Percentiles rank a stretch among this genome's conserved stretches.
Evolutionary conservation across 2,113 vertebrate genomes (phyloP).

Genomic region (Gracilinanus agilis): DNA sequence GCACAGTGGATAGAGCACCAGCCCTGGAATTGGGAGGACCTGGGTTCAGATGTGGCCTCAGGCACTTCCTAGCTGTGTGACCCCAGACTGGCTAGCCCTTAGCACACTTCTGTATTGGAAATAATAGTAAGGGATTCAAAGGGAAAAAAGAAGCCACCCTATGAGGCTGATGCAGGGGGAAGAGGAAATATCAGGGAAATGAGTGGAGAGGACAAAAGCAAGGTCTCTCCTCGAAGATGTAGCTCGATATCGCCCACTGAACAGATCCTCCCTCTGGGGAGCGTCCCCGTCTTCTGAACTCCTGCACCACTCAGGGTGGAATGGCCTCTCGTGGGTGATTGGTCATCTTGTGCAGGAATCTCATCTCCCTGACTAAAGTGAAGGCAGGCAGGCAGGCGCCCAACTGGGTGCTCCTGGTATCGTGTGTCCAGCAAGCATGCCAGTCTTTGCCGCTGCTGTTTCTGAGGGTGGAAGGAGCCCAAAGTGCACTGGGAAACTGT

Average conservation of each 20-base stretch:
- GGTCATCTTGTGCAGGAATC: neutral
- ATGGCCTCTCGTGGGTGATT: rapidly evolving
- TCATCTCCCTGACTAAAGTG: neutral
- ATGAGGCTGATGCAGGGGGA: neutral
- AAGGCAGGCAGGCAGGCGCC: neutral
- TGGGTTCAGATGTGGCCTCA: too few relatives aligned
- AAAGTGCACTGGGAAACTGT: neutral
- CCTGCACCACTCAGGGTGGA: neutral
- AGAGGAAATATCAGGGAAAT: neutral
- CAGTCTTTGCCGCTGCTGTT: neutral
- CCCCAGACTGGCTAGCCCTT: too few relatives aligned
- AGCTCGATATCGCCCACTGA: neutral
- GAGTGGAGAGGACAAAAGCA: neutral
- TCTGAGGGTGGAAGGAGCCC: neutral
- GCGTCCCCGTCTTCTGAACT: neutral
- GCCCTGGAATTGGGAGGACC: too few relatives aligned
- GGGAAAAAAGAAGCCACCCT: neutral
- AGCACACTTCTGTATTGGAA: too few relatives aligned
- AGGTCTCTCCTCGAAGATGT: neutral
- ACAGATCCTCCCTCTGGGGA: neutral
- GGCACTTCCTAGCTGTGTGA: too few relatives aligned
- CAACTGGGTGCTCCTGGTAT: neutral
- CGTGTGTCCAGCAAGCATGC: neutral
- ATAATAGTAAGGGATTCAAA: too few relatives aligned
- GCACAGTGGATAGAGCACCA: too few relatives aligned